Percentiles rank a stretch among this genome's conserved stretches.
These are phyloP conservation scores for Amazona vittata DNA, from an alignment of 2,113 vertebrate species.

Conservation along the genomic window DNA sequence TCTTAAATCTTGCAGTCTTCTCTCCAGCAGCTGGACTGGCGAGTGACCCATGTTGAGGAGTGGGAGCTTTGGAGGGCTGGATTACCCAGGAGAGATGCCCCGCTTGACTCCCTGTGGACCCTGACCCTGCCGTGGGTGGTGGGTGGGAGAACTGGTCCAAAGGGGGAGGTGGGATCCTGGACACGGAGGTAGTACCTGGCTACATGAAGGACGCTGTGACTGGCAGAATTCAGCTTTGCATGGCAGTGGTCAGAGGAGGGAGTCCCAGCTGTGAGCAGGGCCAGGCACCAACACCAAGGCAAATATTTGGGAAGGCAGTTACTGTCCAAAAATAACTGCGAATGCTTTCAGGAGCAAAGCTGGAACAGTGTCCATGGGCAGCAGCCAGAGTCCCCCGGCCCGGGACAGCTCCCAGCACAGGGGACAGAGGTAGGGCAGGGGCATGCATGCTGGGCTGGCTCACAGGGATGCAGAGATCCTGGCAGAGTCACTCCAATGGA, in stretches of 20 bases:
- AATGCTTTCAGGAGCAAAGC: neutral
- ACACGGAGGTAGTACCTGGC: rapidly evolving
- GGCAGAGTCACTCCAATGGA: neutral
- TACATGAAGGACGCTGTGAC: neutral
- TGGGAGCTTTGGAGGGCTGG: neutral
- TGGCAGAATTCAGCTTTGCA: neutral
- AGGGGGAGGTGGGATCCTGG: neutral
- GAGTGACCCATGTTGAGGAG: rapidly evolving
- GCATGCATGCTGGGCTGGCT: rapidly evolving
- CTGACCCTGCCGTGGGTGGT: neutral
- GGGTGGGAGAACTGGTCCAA: neutral
- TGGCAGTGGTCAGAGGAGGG: neutral
- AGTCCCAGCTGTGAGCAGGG: neutral
- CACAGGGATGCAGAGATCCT: neutral
- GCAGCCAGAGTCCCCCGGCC: neutral
- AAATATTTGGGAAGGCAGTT: neutral
- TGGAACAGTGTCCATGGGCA: neutral
- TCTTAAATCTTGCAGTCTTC: neutral
- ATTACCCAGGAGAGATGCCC: neutral
- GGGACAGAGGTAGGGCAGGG: neutral
- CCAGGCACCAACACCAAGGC: neutral
- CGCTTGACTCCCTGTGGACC: neutral
- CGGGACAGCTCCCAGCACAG: neutral
- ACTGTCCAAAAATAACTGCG: neutral
- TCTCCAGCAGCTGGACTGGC: neutral